Evolutionary conservation across 1,140 invertebrate genomes (phyloP).

Genomic region (Pseudomyrmex sp.): DNA sequence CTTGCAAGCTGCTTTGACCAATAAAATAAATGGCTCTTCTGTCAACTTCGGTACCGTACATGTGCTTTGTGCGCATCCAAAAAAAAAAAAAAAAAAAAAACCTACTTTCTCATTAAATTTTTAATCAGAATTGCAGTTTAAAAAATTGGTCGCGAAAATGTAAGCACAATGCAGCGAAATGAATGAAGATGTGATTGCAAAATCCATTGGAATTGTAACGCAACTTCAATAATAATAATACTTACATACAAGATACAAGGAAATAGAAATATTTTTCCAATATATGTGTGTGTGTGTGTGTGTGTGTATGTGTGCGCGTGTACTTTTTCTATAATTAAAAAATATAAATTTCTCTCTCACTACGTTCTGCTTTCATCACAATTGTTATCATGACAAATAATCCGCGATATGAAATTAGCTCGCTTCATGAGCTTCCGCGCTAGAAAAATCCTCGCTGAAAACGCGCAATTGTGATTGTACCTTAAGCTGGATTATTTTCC

Average conservation of each 20-base stretch:
- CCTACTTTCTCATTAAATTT: no score
- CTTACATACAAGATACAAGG: no score
- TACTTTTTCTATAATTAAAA: no score
- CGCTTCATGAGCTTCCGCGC: neutral
- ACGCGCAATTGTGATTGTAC: conserved; percentile 22
- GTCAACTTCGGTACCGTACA: conserved; percentile 43
- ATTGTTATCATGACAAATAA: conserved; percentile 8
- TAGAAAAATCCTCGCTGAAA: neutral
- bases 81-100: neutral
- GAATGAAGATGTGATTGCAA: neutral
- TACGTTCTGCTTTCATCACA: neutral
- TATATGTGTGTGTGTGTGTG: no score
- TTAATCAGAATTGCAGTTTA: neutral
- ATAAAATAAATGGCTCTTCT: conserved; percentile 62
- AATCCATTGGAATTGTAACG: neutral
- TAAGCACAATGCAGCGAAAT: neutral
- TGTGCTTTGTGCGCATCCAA: neutral
- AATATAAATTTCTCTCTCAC: neutral
- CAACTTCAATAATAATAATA: neutral
- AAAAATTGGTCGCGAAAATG: neutral
- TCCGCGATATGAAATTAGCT: conserved; percentile 13
- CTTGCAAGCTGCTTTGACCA: conserved; percentile 63
- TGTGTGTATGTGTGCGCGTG: no score
- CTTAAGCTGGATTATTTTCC: conserved; percentile 50
- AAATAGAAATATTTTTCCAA: no score